Conservation (phyloP, 2,888 invertebrate genomes). For the Mallateleia sp. region DNA sequence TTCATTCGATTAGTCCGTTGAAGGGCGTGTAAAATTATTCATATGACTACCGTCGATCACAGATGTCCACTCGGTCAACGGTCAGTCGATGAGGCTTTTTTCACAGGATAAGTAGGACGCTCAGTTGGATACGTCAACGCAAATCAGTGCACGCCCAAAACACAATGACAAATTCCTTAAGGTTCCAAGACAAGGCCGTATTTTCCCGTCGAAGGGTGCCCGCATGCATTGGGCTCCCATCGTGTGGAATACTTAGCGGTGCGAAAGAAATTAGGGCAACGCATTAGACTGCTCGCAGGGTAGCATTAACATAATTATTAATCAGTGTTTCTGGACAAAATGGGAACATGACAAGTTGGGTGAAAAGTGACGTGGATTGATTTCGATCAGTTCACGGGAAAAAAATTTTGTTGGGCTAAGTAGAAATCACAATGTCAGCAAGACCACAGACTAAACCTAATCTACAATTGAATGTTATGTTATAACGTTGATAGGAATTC, state of each 20-base stretch:
- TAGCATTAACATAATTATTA: slow-evolving; percentile 74
- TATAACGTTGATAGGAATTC: no score
- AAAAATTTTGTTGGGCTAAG: no score
- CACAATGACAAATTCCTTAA: slow-evolving; percentile 76
- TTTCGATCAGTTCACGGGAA: no score
- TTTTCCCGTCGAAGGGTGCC: slow-evolving; percentile 59
- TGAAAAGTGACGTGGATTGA: slow-evolving; percentile 21
- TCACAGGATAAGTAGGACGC: slow-evolving; percentile 68
- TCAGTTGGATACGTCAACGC: slow-evolving; percentile 82
- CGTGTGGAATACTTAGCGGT: slow-evolving; percentile 63
- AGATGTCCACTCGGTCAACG: slow-evolving; percentile 70
- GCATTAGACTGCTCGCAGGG: slow-evolving; percentile 41
- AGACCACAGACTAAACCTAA: no score
- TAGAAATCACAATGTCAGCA: no score
- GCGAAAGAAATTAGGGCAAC: slow-evolving; percentile 76
- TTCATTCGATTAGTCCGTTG: slow-evolving; percentile 68
- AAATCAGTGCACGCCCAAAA: slow-evolving; percentile 79
- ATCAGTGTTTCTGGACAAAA: slow-evolving; percentile 59
- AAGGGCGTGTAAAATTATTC: slow-evolving; percentile 69
- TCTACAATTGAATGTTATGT: no score
- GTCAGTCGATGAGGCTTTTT: slow-evolving; percentile 67
- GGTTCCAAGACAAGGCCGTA: slow-evolving; percentile 49
- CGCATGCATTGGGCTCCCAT: slow-evolving; percentile 50
- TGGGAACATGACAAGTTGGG: neutral
- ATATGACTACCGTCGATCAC: slow-evolving; percentile 74